Conservation (phyloP, 2,888 invertebrate genomes). For the Diarsia brunnea region DNA sequence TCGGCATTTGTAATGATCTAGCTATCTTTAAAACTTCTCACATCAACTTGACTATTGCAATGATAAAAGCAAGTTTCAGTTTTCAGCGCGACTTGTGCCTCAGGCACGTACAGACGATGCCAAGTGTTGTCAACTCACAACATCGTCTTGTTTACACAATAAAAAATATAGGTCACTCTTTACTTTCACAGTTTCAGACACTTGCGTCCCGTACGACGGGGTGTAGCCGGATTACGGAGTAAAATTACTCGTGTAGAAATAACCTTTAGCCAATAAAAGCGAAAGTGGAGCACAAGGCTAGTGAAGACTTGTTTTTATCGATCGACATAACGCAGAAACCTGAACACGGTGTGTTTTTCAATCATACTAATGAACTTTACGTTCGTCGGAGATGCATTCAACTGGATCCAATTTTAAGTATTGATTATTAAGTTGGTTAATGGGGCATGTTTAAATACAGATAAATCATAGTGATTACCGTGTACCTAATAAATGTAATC, state of each 20-base stretch:
- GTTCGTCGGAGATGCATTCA: conserved; percentile 39
- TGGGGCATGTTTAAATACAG: conserved; percentile 1
- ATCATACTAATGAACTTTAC: conserved; percentile 61
- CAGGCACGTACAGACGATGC: conserved; percentile 51
- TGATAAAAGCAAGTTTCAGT: conserved; percentile 42
- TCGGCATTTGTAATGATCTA: conserved; percentile 36
- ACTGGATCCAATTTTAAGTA: conserved; percentile 22
- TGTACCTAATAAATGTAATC: conserved; percentile 7
- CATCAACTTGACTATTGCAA: conserved; percentile 13
- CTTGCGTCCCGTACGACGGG: conserved; percentile 52
- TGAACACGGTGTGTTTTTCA: conserved; percentile 65
- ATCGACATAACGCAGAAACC: conserved; percentile 71
- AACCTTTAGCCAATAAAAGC: conserved; percentile 78
- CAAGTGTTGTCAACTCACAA: conserved; percentile 61
- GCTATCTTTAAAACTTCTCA: conserved; percentile 30
- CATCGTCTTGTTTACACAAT: conserved; percentile 63
- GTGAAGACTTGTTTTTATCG: conserved; percentile 74
- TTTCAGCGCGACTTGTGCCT: conserved; percentile 5
- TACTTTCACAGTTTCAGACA: conserved; percentile 61
- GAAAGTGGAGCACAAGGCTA: conserved; percentile 80
- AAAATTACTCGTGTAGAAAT: conserved; percentile 70
- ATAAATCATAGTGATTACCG: conserved; percentile 26
- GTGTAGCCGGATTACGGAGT: conserved; percentile 58
- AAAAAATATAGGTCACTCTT: conserved; percentile 66
- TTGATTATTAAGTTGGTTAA: conserved; percentile 17